Evolutionary conservation across 30 jellyfish, hydroid and myxozoan genomes (phyloP).

Genomic region (Aurelia sp.): DNA sequence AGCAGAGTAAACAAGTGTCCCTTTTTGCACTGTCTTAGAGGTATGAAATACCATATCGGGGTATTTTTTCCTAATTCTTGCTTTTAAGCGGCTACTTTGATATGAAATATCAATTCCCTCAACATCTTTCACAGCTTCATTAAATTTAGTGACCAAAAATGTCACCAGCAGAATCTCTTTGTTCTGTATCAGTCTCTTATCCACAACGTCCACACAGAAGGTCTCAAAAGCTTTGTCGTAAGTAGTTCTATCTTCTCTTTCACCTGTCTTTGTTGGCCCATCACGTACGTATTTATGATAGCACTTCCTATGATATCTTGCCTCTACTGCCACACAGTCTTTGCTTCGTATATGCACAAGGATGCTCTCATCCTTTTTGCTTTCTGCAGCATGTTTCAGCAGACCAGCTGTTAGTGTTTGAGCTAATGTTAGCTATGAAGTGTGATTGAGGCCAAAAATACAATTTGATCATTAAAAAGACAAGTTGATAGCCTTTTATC

Average conservation of each 20-base stretch:
- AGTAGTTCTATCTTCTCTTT: slow-evolving; percentile 4
- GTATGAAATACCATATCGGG: slow-evolving; percentile 23
- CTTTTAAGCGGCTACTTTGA: slow-evolving; percentile 37
- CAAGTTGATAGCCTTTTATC: too few species aligned
- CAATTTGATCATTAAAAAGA: too few species aligned
- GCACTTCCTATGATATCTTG: slow-evolving; percentile 33
- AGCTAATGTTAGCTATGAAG: slow-evolving; percentile 14
- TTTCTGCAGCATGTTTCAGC: slow-evolving; percentile 28
- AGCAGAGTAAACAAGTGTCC: not conserved
- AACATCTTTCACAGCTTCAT: slow-evolving; percentile 23
- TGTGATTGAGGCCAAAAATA: too few species aligned
- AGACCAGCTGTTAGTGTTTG: slow-evolving; percentile 45
- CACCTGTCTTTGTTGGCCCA: not conserved
- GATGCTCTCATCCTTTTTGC: slow-evolving; percentile 41
- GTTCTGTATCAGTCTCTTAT: slow-evolving; percentile 7
- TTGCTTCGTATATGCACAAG: slow-evolving; percentile 38
- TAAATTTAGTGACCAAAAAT: slow-evolving; percentile 1
- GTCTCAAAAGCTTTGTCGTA: slow-evolving; percentile 13
- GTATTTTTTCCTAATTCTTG: slow-evolving; percentile 26
- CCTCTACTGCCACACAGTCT: slow-evolving; percentile 57
- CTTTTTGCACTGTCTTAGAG: slow-evolving; percentile 7
- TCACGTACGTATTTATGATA: slow-evolving; percentile 17
- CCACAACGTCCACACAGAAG: slow-evolving; percentile 14
- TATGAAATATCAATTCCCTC: slow-evolving; percentile 10
- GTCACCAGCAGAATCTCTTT: slow-evolving; percentile 19